Conservation (phyloP, 2,797 vertebrate genomes). For the Coreius guichenoti region DNA sequence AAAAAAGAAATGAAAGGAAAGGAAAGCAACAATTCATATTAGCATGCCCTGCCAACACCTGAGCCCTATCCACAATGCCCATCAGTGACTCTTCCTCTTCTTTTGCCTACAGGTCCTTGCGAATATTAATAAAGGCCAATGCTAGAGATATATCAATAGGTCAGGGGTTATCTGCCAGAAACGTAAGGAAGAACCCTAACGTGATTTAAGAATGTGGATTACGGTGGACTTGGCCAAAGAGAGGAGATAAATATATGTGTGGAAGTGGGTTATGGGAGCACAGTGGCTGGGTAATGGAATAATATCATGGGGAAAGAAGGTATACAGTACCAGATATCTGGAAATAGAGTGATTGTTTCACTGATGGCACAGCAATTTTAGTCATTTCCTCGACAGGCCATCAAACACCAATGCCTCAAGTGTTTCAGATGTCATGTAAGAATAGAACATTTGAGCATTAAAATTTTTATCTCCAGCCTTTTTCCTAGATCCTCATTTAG, state of each 20-base stretch:
- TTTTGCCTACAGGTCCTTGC: constrained; percentile 67
- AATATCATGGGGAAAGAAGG: neutral
- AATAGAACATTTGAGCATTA: neutral
- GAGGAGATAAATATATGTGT: constrained; percentile 58
- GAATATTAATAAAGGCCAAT: constrained; percentile 78
- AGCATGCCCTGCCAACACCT: neutral
- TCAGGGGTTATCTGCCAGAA: constrained; percentile 76
- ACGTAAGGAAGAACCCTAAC: constrained; percentile 76
- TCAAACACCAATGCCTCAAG: neutral
- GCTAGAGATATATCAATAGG: constrained; percentile 76
- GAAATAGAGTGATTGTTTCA: neutral
- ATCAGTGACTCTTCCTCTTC: constrained; percentile 47
- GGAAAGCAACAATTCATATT: neutral
- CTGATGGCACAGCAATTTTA: neutral
- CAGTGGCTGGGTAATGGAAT: neutral
- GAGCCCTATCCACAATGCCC: constrained; percentile 32
- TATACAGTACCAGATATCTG: neutral
- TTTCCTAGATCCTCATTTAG: neutral
- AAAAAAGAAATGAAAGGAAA: neutral
- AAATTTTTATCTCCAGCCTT: neutral
- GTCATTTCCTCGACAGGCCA: neutral
- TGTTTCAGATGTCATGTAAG: neutral
- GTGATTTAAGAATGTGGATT: constrained; percentile 74
- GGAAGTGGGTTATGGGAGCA: neutral
- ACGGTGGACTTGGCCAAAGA: constrained; percentile 63